Evolutionary conservation across 1,140 invertebrate genomes (phyloP).

Genomic region (Drosophila baimaii): DNA sequence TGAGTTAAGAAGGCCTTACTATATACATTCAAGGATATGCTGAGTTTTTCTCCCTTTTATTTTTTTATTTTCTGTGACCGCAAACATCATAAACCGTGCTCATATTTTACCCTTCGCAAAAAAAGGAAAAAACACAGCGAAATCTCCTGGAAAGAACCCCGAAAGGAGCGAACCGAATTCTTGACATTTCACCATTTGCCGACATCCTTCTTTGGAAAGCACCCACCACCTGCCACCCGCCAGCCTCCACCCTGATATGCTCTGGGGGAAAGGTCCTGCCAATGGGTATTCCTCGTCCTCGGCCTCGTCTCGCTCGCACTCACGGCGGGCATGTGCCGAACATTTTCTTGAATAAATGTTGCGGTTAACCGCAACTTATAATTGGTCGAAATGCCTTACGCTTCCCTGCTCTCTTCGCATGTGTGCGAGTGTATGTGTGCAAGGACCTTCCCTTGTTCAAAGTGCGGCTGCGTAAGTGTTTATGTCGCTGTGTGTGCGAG

Average conservation of each 20-base stretch:
- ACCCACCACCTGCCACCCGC: conserved; percentile 17
- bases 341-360: conserved; percentile 84
- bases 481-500: conserved; percentile 3
- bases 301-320: conserved; percentile 53
- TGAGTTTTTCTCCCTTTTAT: neutral
- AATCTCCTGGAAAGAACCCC: conserved; percentile 18
- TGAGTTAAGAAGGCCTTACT: no score
- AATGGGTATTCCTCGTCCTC: conserved; percentile 31
- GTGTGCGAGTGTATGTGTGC: conserved; percentile 19
- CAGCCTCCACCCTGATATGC: neutral
- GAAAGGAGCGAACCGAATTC: conserved; percentile 30
- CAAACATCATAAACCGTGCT: conserved; percentile 29
- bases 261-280: conserved; percentile 26
- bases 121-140: neutral
- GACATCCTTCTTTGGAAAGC: conserved; percentile 3
- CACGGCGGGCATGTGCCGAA: conserved; percentile 55
- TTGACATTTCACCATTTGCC: conserved; percentile 46
- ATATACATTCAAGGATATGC: no score
- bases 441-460: conserved; percentile 49
- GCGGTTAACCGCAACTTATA: conserved; percentile 85
- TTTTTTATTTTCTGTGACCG: neutral
- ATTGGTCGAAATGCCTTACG: conserved; percentile 83
- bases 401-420: conserved; percentile 41
- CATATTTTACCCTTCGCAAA: conserved; percentile 23
- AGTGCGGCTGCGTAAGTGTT: conserved; percentile 39